phyloP scores from a whole-genome alignment of 2,888 invertebrate species.

The Elegia similella region DNA sequence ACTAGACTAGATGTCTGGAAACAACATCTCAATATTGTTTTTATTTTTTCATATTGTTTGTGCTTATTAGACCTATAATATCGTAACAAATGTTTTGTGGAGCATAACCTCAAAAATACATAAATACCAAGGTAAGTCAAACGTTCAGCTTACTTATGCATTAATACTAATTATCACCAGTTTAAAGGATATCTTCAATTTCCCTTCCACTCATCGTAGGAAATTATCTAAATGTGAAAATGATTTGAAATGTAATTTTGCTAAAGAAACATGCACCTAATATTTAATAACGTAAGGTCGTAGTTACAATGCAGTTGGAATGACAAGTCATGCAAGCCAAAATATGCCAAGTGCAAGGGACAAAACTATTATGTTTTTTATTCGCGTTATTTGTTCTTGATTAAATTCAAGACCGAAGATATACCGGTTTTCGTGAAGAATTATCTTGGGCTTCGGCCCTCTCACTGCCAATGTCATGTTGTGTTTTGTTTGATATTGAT shows the following conservation, averaged over 20 bases:
- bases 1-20: neutral
- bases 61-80: no score
- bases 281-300: neutral
- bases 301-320: neutral
- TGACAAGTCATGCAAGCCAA: neutral
- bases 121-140: neutral
- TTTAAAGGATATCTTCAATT: neutral
- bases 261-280: neutral
- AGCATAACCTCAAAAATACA: neutral
- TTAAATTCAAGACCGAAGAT: neutral
- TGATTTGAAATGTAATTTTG: neutral
- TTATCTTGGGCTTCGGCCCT: neutral
- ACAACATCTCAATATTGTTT: neutral
- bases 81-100: neutral
- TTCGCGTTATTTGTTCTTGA: neutral
- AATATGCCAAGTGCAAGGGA: slow-evolving; percentile 2
- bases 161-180: neutral
- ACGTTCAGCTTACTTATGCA: neutral
- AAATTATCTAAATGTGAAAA: neutral
- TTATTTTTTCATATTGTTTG: neutral
- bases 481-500: slow-evolving; percentile 5
- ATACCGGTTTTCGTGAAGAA: neutral
- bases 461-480: slow-evolving; percentile 2
- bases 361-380: neutral
- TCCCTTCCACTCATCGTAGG: neutral